phyloP scores from a whole-genome alignment of 2,113 vertebrate genomes.

The Lagopus muta region DNA sequence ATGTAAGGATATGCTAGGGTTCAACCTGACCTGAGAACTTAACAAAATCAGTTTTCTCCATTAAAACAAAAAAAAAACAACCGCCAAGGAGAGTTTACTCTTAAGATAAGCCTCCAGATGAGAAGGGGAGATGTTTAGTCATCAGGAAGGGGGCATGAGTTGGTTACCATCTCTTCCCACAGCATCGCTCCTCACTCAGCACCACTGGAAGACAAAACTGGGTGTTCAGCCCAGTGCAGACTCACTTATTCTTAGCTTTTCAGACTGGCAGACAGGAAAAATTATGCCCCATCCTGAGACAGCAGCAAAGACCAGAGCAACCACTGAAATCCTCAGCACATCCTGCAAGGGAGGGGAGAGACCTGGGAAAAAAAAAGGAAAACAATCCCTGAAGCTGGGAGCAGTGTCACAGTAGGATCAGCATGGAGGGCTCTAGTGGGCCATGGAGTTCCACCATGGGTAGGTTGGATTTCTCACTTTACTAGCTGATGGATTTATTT shows the following conservation, averaged over 20 bases:
- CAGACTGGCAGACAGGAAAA: slow-evolving; percentile 46
- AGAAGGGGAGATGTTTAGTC: fast-evolving
- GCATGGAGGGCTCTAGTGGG: fast-evolving
- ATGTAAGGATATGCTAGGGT: neutral
- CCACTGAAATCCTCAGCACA: neutral
- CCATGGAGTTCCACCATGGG: fast-evolving
- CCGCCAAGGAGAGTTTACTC: neutral
- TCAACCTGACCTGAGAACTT: neutral
- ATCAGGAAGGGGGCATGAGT: neutral
- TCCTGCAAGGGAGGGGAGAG: neutral
- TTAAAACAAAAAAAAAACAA: neutral
- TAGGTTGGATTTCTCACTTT: neutral
- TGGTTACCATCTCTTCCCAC: neutral
- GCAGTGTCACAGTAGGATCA: neutral
- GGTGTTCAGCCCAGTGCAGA: too few species aligned
- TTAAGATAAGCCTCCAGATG: neutral
- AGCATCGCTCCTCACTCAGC: fast-evolving
- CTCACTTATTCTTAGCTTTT: slow-evolving; percentile 63
- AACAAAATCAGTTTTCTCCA: fast-evolving
- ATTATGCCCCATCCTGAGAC: slow-evolving; percentile 5
- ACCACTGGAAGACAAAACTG: fast-evolving
- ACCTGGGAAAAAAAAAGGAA: neutral
- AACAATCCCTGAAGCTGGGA: neutral
- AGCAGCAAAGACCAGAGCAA: neutral
- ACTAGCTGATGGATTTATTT: fast-evolving